phyloP scores from a whole-genome alignment of 2,888 invertebrate genomes.

The Drosophila mercatorum region DNA sequence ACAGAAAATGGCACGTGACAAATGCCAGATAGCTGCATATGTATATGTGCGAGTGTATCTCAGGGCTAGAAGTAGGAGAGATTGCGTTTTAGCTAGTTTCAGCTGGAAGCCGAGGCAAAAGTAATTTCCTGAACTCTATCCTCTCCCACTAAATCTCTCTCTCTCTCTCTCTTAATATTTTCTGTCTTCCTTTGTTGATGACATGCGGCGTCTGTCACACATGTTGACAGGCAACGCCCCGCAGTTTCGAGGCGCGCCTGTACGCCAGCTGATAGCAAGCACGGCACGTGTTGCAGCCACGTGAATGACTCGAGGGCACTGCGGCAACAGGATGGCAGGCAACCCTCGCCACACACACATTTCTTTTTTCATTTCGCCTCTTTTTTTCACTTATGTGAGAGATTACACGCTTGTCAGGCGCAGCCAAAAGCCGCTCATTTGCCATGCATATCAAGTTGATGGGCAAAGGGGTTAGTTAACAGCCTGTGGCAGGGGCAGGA shows the following conservation, averaged over 20 bases:
- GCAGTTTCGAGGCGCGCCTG: conserved; percentile 36
- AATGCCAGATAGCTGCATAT: conserved; percentile 41
- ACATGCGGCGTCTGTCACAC: conserved; percentile 55
- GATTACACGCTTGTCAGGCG: conserved; percentile 74
- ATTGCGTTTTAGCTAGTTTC: conserved; percentile 13
- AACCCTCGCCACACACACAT: conserved; percentile 6
- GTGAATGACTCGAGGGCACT: conserved; percentile 40
- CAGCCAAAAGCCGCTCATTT: conserved; percentile 43
- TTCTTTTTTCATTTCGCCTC: conserved; percentile 16
- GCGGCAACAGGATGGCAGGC: conserved; percentile 1
- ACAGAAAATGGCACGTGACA: conserved; percentile 61
- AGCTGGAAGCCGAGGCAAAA: conserved; percentile 23
- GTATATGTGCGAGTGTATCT: conserved; percentile 21
- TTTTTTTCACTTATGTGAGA: conserved; percentile 55
- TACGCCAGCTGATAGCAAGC: conserved; percentile 50
- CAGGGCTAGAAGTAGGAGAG: conserved; percentile 17
- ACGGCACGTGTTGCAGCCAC: conserved; percentile 66
- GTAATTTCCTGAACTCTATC: conserved; percentile 18
- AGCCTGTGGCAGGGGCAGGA: neutral
- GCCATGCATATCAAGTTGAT: conserved; percentile 42
- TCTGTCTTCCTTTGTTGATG: conserved; percentile 56
- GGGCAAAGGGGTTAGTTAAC: conserved; percentile 25
- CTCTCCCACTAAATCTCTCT: neutral
- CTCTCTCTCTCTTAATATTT: neutral
- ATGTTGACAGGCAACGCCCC: conserved; percentile 58